Evolutionary conservation across 1,140 invertebrate genomes (phyloP).

Genomic region (Stratiolaelaps scimitus): DNA sequence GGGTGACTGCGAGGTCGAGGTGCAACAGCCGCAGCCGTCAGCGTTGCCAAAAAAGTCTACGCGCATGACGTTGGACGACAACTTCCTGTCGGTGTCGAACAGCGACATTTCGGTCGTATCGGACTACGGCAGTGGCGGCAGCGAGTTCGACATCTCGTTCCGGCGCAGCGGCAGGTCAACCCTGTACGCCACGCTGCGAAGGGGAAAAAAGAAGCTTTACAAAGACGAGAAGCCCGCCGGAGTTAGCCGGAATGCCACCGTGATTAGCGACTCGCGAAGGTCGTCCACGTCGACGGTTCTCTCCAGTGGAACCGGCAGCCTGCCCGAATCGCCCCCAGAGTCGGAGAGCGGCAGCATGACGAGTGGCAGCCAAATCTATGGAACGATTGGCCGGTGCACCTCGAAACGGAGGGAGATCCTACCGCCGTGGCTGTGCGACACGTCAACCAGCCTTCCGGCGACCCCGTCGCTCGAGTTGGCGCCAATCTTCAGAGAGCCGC

Average conservation of each 20-base stretch:
- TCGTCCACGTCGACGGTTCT: slow-evolving; percentile 16
- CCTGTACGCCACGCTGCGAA: slow-evolving; percentile 10
- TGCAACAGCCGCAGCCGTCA: neutral
- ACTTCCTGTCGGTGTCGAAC: neutral
- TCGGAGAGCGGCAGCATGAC: slow-evolving; percentile 19
- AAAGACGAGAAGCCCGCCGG: neutral
- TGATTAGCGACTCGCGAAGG: neutral
- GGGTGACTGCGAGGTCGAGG: slow-evolving; percentile 11
- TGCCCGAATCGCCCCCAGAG: slow-evolving; percentile 22
- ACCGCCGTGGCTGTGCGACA: slow-evolving; percentile 14
- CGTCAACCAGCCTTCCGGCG: slow-evolving; percentile 1
- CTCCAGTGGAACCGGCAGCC: slow-evolving; percentile 21
- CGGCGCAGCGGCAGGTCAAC: slow-evolving; percentile 16
- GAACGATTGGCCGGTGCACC: slow-evolving; percentile 6
- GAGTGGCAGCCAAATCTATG: slow-evolving; percentile 14
- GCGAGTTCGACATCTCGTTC: slow-evolving; percentile 17
- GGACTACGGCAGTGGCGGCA: slow-evolving; percentile 6
- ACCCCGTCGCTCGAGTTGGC: slow-evolving; percentile 23
- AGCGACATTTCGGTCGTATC: slow-evolving; percentile 4
- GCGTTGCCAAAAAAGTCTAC: neutral
- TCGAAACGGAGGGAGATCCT: slow-evolving; percentile 11
- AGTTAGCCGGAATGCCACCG: too few species aligned
- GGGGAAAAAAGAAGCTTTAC: slow-evolving; percentile 23
- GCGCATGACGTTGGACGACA: slow-evolving; percentile 10
- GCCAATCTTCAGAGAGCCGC: slow-evolving; percentile 13